A percentile compares a stretch with the other conserved stretches of the same genome.
Evolutionary conservation across 1,140 invertebrate species (phyloP).

Genomic region (Megathymus violae): DNA sequence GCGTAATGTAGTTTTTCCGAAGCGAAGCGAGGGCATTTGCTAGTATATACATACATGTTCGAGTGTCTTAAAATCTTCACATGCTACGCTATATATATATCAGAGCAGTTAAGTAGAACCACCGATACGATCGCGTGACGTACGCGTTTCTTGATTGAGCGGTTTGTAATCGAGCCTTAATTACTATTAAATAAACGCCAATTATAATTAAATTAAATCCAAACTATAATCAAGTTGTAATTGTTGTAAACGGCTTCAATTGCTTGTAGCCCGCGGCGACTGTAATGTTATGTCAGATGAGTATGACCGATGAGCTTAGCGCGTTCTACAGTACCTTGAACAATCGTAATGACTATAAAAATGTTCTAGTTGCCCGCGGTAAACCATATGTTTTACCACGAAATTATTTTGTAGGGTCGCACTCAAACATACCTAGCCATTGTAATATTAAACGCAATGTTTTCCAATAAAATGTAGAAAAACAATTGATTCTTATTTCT

Average conservation of each 20-base stretch:
- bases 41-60: no score
- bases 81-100: neutral
- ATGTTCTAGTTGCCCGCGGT: neutral
- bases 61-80: no score
- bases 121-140: slow-evolving; percentile 19
- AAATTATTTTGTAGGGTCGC: no score
- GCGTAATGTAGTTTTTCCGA: no score
- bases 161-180: slow-evolving; percentile 40
- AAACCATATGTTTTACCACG: no score
- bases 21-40: no score
- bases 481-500: no score
- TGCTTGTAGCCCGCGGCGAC: slow-evolving; percentile 45
- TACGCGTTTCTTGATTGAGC: slow-evolving; percentile 2
- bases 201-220: slow-evolving; percentile 58
- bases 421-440: no score
- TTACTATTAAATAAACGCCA: slow-evolving; percentile 24
- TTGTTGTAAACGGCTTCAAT: slow-evolving; percentile 45
- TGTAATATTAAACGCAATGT: no score
- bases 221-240: slow-evolving; percentile 59
- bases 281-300: slow-evolving; percentile 49
- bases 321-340: neutral
- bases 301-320: slow-evolving; percentile 16
- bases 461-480: no score
- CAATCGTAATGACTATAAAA: neutral
- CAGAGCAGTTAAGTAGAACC: neutral